These are phyloP conservation scores for Eupithecia vulgata DNA, from an alignment of 2,888 invertebrate species.

Conservation along the genomic window DNA sequence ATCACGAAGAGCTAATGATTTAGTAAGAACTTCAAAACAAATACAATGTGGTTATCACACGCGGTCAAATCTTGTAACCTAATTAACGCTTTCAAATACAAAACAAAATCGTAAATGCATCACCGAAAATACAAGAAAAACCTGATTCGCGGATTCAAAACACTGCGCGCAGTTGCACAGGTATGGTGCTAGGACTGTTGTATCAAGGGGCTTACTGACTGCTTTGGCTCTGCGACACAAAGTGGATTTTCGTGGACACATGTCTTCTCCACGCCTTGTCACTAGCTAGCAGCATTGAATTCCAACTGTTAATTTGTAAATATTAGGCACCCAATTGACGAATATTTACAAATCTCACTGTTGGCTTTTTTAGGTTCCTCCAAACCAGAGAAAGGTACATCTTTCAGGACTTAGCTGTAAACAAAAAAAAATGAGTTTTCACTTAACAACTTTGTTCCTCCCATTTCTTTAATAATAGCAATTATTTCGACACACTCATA, in stretches of 20 bases:
- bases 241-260: not conserved
- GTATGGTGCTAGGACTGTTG: not conserved
- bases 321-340: too few relatives aligned
- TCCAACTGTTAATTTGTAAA: too few relatives aligned
- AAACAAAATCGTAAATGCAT: conserved; percentile 17
- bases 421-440: too few relatives aligned
- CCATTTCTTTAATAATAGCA: too few relatives aligned
- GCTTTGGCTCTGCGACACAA: not conserved
- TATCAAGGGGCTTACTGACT: not conserved
- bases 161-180: conserved; percentile 9
- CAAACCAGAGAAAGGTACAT: not conserved
- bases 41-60: not conserved
- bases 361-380: not conserved
- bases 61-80: not conserved
- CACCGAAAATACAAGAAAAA: conserved; percentile 33
- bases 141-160: conserved; percentile 29
- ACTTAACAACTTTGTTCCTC: too few relatives aligned
- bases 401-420: not conserved
- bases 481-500: too few relatives aligned
- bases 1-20: not conserved
- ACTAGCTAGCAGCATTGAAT: not conserved
- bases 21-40: not conserved
- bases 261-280: not conserved
- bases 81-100: conserved; percentile 6
- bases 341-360: not conserved